Percentiles rank a stretch among this genome's conserved stretches.
Evolutionary conservation across 53 echinoderm and acorn worm genomes (phyloP).

Genomic region (Apostichopus leukothele): DNA sequence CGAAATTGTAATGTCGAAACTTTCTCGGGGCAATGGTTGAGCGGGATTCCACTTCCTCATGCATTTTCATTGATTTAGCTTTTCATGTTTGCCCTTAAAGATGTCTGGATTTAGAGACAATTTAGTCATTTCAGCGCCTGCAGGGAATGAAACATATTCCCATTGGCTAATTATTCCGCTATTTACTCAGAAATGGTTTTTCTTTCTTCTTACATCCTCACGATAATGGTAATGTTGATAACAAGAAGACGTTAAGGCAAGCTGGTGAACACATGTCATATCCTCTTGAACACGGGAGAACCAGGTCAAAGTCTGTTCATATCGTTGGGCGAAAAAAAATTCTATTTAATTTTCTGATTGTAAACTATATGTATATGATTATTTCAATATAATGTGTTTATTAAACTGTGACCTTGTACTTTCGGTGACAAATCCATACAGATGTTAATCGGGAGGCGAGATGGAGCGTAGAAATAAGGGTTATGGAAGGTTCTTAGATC

Average conservation of each 20-base stretch:
- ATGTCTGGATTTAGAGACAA: neutral
- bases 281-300: no score
- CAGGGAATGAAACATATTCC: conserved; percentile 5
- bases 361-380: no score
- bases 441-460: no score
- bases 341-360: no score
- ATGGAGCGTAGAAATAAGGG: no score
- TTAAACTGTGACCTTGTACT: no score
- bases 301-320: no score
- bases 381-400: no score
- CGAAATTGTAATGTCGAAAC: no score
- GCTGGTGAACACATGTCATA: neutral
- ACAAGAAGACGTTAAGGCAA: neutral
- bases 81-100: neutral
- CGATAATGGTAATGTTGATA: neutral
- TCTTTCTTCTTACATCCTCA: neutral
- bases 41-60: neutral
- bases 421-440: no score
- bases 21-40: neutral
- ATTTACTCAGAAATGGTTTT: neutral
- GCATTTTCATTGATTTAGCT: neutral
- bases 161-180: neutral
- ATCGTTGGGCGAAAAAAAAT: no score
- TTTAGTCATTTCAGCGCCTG: neutral
- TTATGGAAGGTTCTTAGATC: no score